Conservation (phyloP, 2,888 invertebrate species). For the Digitonthophagus gazella region DNA sequence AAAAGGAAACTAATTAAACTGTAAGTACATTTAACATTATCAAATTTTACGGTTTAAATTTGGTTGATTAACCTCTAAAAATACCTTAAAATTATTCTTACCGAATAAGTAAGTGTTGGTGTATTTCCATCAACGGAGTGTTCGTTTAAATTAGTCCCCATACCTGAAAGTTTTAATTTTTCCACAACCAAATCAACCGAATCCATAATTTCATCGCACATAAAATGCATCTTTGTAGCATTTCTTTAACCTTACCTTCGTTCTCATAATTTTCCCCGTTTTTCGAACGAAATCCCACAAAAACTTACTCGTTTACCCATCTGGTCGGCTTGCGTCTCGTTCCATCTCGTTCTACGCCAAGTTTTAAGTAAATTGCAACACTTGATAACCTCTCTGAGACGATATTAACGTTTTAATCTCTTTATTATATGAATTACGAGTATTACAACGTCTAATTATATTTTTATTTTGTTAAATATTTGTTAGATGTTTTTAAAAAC, state of each 20-base stretch:
- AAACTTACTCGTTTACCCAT: not conserved
- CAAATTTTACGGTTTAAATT: too few relatives aligned
- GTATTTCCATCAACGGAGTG: not conserved
- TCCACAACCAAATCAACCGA: not conserved
- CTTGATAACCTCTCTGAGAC: not conserved
- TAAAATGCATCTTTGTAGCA: not conserved
- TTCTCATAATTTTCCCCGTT: not conserved
- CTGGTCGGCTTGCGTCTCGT: not conserved
- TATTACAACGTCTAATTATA: not conserved
- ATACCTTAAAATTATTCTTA: too few relatives aligned
- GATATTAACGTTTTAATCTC: not conserved
- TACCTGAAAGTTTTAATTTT: not conserved
- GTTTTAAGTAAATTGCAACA: not conserved
- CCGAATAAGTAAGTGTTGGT: not conserved
- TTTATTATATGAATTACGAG: not conserved
- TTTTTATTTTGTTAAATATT: not conserved
- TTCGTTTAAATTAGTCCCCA: not conserved
- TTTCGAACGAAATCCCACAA: not conserved
- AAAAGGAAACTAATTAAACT: too few relatives aligned
- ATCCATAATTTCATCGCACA: not conserved
- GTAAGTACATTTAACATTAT: too few relatives aligned
- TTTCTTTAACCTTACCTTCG: not conserved
- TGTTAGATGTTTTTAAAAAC: not conserved
- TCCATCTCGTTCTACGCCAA: too few relatives aligned
- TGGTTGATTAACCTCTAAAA: too few relatives aligned